A percentile compares a stretch with the other conserved stretches of the same genome.
phyloP scores from a whole-genome alignment of 2,113 vertebrate species.

The Oreochromis aureus region DNA sequence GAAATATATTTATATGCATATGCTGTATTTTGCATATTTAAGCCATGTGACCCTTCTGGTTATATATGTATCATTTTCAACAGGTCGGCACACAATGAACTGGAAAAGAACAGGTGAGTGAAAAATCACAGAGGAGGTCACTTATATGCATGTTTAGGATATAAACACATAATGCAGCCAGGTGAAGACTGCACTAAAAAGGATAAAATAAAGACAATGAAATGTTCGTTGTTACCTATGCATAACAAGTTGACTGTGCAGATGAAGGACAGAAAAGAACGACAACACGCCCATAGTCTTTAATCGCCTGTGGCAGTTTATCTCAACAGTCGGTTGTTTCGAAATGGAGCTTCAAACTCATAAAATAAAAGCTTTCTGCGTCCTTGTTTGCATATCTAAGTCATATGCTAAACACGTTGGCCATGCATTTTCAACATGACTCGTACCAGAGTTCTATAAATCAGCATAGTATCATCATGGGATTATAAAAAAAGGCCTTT shows the following conservation, averaged over 20 bases:
- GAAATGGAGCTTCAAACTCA: constrained; percentile 19
- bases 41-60: background rate
- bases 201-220: background rate
- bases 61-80: constrained; percentile 5
- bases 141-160: background rate
- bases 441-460: background rate
- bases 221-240: background rate
- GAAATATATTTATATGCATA: background rate
- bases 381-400: constrained; percentile 31
- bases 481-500: background rate
- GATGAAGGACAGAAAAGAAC: background rate
- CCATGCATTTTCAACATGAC: background rate
- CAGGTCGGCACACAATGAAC: constrained; percentile 94
- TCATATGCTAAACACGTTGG: constrained; percentile 2
- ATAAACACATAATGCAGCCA: background rate
- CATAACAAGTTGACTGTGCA: background rate
- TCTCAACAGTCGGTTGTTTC: background rate
- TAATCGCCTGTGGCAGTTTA: background rate
- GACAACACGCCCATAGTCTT: background rate
- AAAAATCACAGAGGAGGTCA: background rate
- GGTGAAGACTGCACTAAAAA: background rate
- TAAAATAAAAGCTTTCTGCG: background rate
- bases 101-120: constrained; percentile 96
- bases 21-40: background rate
- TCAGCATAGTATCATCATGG: background rate